A percentile compares a stretch with the other conserved stretches of the same genome.
phyloP scores from a whole-genome alignment of 1,140 invertebrate genomes.

The Drosophila suzukii region DNA sequence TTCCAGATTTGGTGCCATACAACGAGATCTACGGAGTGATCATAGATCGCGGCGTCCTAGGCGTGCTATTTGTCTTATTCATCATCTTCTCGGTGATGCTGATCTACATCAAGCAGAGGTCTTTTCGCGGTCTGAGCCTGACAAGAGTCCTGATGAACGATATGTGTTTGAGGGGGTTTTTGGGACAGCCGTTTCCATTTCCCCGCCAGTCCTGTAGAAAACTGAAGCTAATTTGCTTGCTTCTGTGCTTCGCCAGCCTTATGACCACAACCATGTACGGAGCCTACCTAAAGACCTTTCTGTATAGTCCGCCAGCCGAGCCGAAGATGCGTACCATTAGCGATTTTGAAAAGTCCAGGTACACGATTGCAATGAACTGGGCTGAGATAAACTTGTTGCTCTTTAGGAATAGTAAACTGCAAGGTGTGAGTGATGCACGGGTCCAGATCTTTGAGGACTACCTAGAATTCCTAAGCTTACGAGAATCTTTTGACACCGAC shows the following conservation, averaged over 20 bases:
- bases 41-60: constrained; percentile 14
- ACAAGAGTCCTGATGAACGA: constrained; percentile 48
- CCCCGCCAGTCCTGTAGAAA: constrained; percentile 2
- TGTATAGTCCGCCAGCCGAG: background rate
- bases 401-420: background rate
- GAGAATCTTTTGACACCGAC: constrained; percentile 46
- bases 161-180: constrained; percentile 48
- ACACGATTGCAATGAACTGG: background rate
- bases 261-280: background rate
- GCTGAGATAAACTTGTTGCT: background rate
- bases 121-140: constrained; percentile 30
- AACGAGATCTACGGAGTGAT: constrained; percentile 35
- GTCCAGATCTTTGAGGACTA: background rate
- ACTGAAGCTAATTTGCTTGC: constrained; percentile 11
- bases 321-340: background rate
- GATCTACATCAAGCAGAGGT: constrained; percentile 41
- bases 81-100: constrained; percentile 48
- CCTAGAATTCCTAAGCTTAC: background rate
- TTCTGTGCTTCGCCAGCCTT: background rate
- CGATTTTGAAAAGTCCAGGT: background rate
- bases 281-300: background rate
- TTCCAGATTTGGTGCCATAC: constrained; percentile 35
- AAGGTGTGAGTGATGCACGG: background rate
- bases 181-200: constrained; percentile 56
- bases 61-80: constrained; percentile 31